Evolutionary conservation across 2,797 vertebrate genomes (phyloP).

Genomic region (Hybognathus amarus): DNA sequence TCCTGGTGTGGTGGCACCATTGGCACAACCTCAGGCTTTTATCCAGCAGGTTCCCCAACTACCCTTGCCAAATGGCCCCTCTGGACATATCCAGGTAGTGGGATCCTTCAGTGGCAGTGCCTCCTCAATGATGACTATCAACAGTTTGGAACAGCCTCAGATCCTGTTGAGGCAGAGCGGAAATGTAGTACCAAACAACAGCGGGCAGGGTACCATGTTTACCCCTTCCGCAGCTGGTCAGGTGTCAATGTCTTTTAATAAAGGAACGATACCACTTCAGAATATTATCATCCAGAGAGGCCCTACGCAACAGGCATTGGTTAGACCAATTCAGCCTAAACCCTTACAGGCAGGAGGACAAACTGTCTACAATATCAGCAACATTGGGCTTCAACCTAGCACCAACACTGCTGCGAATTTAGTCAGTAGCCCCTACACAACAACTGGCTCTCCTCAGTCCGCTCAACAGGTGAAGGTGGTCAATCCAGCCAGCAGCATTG

Average conservation of each 20-base stretch:
- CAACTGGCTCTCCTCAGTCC: constrained; percentile 83
- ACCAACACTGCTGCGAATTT: constrained; percentile 75
- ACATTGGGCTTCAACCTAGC: constrained; percentile 83
- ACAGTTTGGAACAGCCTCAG: constrained; percentile 93
- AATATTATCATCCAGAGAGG: constrained; percentile 98
- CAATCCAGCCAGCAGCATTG: constrained; percentile 80
- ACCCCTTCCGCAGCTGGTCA: constrained; percentile 87
- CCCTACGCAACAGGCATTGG: constrained; percentile 88
- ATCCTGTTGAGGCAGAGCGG: constrained; percentile 90
- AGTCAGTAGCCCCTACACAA: constrained; percentile 83
- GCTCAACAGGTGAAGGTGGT: constrained; percentile 72
- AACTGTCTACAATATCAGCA: constrained; percentile 87
- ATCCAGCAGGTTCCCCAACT: constrained; percentile 92
- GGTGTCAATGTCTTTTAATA: constrained; percentile 92
- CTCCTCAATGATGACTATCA: constrained; percentile 93
- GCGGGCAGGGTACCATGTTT: constrained; percentile 81
- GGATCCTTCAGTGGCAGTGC: constrained; percentile 89
- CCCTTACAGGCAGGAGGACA: constrained; percentile 89
- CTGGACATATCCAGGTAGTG: constrained; percentile 94
- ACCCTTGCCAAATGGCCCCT: constrained; percentile 87
- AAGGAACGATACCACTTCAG: constrained; percentile 91
- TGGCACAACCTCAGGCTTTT: constrained; percentile 81
- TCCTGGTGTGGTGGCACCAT: constrained; percentile 84
- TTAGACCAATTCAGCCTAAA: constrained; percentile 95
- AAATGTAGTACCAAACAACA: constrained; percentile 78